A percentile compares a stretch with the other conserved stretches of the same genome.
Evolutionary conservation across 1,140 invertebrate species (phyloP).

Genomic region (Polypedilum pembai): DNA sequence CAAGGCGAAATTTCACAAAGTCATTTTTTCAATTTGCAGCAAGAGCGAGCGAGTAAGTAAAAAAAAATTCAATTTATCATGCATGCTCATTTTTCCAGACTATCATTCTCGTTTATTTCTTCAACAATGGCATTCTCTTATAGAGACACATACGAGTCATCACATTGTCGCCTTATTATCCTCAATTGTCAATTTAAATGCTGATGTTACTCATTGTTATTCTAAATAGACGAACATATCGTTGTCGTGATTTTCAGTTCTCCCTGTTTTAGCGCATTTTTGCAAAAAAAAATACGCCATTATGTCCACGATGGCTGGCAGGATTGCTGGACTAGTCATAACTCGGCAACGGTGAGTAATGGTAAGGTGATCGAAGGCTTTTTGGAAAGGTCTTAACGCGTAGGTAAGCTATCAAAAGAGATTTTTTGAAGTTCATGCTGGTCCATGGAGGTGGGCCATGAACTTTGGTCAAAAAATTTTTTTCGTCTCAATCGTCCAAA

Average conservation of each 20-base stretch:
- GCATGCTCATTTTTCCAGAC: not conserved
- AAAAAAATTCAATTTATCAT: not conserved
- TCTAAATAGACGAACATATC: not conserved
- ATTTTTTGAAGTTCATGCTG: not conserved
- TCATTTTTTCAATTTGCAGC: no score
- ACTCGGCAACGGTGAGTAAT: not conserved
- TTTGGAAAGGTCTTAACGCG: no score
- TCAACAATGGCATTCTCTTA: not conserved
- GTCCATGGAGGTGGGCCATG: not conserved
- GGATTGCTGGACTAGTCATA: no score
- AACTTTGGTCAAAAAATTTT: not conserved
- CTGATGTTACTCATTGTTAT: not conserved
- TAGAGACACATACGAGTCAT: not conserved
- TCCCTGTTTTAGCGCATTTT: not conserved
- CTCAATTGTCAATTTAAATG: slow-evolving; percentile 19
- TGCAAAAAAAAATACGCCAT: no score
- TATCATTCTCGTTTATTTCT: not conserved
- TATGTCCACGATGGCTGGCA: no score
- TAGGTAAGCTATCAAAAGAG: not conserved
- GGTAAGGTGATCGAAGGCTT: no score
- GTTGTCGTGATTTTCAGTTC: not conserved
- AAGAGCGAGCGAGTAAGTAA: not conserved
- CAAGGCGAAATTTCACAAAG: no score
- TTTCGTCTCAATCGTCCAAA: not conserved
- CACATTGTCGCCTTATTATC: slow-evolving; percentile 17